Conservation (phyloP, 2,797 vertebrate species). For the Orestias chungarensis region DNA sequence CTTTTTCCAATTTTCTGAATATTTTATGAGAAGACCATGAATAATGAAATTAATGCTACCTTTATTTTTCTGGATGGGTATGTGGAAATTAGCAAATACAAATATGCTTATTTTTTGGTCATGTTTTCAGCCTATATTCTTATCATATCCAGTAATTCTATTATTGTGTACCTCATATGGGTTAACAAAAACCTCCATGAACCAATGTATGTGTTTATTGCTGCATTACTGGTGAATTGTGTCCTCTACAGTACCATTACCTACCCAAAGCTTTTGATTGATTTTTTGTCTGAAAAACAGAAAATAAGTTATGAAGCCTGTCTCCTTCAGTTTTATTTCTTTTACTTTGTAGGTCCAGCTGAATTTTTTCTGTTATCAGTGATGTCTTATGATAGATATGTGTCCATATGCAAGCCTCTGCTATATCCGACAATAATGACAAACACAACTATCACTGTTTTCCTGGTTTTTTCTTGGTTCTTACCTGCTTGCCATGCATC, state of each 20-base stretch:
- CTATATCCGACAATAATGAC: slow-evolving; percentile 33
- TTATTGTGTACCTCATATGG: slow-evolving; percentile 33
- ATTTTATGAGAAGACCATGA: neutral
- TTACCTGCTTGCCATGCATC: slow-evolving; percentile 5
- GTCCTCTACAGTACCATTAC: slow-evolving; percentile 21
- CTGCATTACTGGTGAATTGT: slow-evolving; percentile 47
- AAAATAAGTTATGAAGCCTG: slow-evolving; percentile 31
- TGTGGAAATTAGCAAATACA: slow-evolving; percentile 36
- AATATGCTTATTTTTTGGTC: slow-evolving; percentile 30
- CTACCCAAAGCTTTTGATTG: slow-evolving; percentile 47
- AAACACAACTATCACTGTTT: neutral
- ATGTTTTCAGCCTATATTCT: slow-evolving; percentile 23
- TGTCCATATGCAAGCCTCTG: slow-evolving; percentile 51
- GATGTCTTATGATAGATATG: slow-evolving; percentile 52
- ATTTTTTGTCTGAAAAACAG: slow-evolving; percentile 45
- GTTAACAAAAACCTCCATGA: slow-evolving; percentile 48
- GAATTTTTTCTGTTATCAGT: slow-evolving; percentile 47
- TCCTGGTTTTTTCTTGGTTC: slow-evolving; percentile 12
- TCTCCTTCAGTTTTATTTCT: slow-evolving; percentile 16
- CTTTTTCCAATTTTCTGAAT: no score
- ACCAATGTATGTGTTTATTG: slow-evolving; percentile 64
- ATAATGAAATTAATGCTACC: slow-evolving; percentile 13
- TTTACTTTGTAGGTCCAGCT: slow-evolving; percentile 16
- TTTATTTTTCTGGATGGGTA: slow-evolving; percentile 34
- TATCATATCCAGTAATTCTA: slow-evolving; percentile 39